phyloP scores from a whole-genome alignment of 53 echinoderm and acorn worm genomes.

The Zoroaster sp. region DNA sequence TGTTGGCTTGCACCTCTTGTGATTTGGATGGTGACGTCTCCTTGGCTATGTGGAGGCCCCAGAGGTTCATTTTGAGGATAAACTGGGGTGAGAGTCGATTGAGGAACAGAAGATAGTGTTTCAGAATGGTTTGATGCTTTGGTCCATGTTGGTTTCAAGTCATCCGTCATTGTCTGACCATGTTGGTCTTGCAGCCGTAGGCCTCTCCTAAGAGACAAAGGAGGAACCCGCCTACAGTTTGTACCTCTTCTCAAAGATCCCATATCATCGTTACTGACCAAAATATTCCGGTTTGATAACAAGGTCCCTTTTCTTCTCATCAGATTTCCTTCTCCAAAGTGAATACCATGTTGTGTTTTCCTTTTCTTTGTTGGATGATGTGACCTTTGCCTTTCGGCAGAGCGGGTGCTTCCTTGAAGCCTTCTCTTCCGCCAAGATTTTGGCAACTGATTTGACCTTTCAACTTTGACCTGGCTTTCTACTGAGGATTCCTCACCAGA shows the following conservation, averaged over 20 bases:
- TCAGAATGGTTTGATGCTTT: background rate
- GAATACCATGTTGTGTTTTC: background rate
- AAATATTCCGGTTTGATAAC: too few relatives aligned
- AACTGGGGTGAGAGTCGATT: background rate
- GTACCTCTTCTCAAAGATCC: background rate
- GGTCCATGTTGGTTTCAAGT: too few relatives aligned
- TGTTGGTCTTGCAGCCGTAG: too few relatives aligned
- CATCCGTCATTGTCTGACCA: too few relatives aligned
- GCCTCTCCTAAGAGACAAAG: too few relatives aligned
- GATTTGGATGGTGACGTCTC: background rate
- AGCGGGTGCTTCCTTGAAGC: background rate
- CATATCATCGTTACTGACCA: background rate
- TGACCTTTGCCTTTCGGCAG: background rate
- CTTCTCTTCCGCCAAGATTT: background rate
- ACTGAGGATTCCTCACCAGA: slow-evolving; percentile 40
- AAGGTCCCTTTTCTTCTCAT: background rate
- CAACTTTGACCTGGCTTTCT: slow-evolving; percentile 2
- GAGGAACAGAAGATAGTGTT: background rate
- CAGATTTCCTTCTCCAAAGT: background rate
- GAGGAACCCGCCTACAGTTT: background rate
- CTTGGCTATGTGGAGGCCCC: background rate
- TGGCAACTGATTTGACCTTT: background rate
- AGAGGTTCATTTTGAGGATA: background rate
- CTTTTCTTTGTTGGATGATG: background rate
- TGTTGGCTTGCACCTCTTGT: too few relatives aligned